These are phyloP conservation scores for Heloderma charlesbogerti DNA, from an alignment of 2,113 vertebrate species.

Conservation along the genomic window DNA sequence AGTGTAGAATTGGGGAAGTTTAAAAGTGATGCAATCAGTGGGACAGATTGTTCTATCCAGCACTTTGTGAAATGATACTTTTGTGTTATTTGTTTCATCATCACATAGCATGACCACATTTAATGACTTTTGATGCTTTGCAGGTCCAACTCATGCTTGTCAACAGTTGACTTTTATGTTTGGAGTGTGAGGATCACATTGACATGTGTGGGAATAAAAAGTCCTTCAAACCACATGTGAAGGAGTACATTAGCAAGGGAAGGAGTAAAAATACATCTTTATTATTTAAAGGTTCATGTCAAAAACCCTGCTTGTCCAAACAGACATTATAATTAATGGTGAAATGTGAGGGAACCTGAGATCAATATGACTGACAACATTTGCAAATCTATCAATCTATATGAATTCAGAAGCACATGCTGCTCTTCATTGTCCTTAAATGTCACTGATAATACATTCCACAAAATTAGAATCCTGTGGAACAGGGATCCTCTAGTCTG, in stretches of 20 bases:
- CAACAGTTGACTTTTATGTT: constrained; percentile 27
- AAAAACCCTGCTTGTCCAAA: constrained; percentile 1
- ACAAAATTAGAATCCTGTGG: background rate
- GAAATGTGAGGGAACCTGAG: background rate
- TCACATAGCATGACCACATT: background rate
- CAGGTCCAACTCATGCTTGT: background rate
- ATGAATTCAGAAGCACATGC: background rate
- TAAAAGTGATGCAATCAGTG: background rate
- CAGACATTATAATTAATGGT: background rate
- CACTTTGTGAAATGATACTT: background rate
- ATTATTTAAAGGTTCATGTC: background rate
- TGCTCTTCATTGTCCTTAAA: background rate
- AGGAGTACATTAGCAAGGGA: constrained; percentile 23
- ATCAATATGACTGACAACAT: background rate
- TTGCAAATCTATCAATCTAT: background rate
- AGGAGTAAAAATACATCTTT: background rate
- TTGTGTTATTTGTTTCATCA: background rate
- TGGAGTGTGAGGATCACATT: constrained; percentile 24
- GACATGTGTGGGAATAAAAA: constrained; percentile 14
- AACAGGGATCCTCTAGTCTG: background rate
- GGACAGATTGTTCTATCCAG: background rate
- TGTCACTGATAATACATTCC: background rate
- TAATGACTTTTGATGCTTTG: background rate
- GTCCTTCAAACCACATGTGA: background rate
- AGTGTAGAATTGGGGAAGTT: background rate